Conservation (phyloP, 2,113 vertebrate species). For the Pangasianodon gigas region DNA sequence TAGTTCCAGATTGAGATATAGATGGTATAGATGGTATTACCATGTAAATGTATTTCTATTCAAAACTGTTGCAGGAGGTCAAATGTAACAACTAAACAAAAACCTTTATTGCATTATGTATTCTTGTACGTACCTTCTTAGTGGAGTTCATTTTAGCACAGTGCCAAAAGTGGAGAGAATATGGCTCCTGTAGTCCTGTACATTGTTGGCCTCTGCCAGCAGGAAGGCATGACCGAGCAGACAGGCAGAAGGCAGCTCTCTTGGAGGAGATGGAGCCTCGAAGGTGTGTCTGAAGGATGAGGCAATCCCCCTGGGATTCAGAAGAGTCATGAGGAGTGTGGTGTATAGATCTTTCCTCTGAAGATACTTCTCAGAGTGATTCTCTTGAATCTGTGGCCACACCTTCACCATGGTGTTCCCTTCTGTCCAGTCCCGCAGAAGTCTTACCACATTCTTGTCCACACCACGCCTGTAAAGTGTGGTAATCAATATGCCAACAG, state of each 20-base stretch:
- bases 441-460: slow-evolving; percentile 28
- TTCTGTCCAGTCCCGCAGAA: slow-evolving; percentile 11
- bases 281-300: slow-evolving; percentile 21
- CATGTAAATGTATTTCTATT: too few relatives aligned
- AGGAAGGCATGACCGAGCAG: slow-evolving; percentile 29
- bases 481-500: too few relatives aligned
- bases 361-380: slow-evolving; percentile 33
- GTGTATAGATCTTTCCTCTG: slow-evolving; percentile 42
- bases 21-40: too few relatives aligned
- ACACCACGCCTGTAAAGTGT: not conserved
- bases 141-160: too few relatives aligned
- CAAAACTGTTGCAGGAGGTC: too few relatives aligned
- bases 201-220: not conserved
- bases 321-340: slow-evolving; percentile 35
- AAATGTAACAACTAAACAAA: too few relatives aligned
- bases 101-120: too few relatives aligned
- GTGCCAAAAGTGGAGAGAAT: too few relatives aligned
- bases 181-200: too few relatives aligned
- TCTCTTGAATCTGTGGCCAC: slow-evolving; percentile 41
- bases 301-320: slow-evolving; percentile 24
- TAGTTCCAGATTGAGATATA: too few relatives aligned
- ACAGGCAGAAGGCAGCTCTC: slow-evolving; percentile 23
- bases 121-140: too few relatives aligned
- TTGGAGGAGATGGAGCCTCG: slow-evolving; percentile 30
- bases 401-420: slow-evolving; percentile 34